phyloP scores from a whole-genome alignment of 2,888 invertebrate genomes.

The Pseudococcus longispinus region DNA sequence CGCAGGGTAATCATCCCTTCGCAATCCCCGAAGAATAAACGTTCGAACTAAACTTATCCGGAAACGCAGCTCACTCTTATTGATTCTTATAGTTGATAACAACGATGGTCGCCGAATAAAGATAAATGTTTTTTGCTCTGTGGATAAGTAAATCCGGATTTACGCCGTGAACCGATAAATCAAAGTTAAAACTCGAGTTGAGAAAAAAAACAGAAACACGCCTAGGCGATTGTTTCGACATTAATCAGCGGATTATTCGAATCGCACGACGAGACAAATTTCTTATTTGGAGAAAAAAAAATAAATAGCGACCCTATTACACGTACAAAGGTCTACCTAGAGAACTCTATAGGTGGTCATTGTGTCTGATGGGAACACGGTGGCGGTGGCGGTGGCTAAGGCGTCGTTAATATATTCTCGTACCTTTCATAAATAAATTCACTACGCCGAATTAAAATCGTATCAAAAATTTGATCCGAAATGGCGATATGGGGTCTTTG shows the following conservation, averaged over 20 bases:
- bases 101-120: slow-evolving; percentile 55
- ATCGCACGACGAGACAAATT: background rate
- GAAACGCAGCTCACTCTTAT: slow-evolving; percentile 46
- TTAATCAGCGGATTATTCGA: slow-evolving; percentile 28
- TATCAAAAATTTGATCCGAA: slow-evolving; percentile 25
- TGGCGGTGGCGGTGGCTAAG: background rate
- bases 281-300: slow-evolving; percentile 10
- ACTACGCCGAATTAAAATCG: slow-evolving; percentile 17
- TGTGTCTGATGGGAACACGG: background rate
- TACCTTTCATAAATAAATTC: background rate
- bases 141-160: slow-evolving; percentile 41
- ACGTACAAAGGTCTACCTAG: background rate
- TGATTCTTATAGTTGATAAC: slow-evolving; percentile 56
- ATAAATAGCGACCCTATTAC: background rate
- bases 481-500: background rate
- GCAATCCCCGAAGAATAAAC: slow-evolving; percentile 44
- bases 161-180: slow-evolving; percentile 43
- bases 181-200: slow-evolving; percentile 29
- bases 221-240: background rate
- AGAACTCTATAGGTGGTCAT: background rate
- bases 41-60: slow-evolving; percentile 32
- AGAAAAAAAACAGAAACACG: background rate
- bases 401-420: slow-evolving; percentile 7
- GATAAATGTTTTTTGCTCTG: slow-evolving; percentile 46
- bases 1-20: background rate